Conservation (phyloP, 2,113 vertebrate genomes). For the Misgurnus anguillicaudatus region DNA sequence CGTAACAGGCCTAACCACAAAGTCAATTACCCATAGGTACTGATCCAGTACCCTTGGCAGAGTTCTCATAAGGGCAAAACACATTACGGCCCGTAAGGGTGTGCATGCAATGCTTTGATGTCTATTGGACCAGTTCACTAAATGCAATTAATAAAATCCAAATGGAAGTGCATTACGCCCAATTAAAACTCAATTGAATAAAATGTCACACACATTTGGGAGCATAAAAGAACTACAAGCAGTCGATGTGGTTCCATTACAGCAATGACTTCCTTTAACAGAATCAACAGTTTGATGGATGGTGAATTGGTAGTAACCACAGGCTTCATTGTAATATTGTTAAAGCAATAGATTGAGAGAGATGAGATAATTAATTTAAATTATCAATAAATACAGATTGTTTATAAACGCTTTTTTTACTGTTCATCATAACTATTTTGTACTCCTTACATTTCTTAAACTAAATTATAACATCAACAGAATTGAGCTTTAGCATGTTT, state of each 20-base stretch:
- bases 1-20: too few relatives aligned
- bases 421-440: too few relatives aligned
- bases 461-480: too few relatives aligned
- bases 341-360: slow-evolving; percentile 3
- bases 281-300: slow-evolving; percentile 33
- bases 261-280: slow-evolving; percentile 51
- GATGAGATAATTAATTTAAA: slow-evolving; percentile 9
- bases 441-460: too few relatives aligned
- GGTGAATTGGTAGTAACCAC: background rate
- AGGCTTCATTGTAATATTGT: slow-evolving; percentile 13
- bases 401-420: too few relatives aligned
- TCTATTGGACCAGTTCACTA: slow-evolving; percentile 60
- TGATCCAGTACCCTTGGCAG: slow-evolving; percentile 37
- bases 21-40: slow-evolving; percentile 51
- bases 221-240: slow-evolving; percentile 35
- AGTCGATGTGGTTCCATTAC: slow-evolving; percentile 62
- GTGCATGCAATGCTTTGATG: slow-evolving; percentile 57
- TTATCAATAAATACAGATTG: slow-evolving; percentile 4
- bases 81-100: slow-evolving; percentile 64
- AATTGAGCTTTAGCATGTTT: too few relatives aligned
- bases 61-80: slow-evolving; percentile 63
- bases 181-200: slow-evolving; percentile 73
- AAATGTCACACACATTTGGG: slow-evolving; percentile 55
- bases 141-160: slow-evolving; percentile 69
- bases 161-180: slow-evolving; percentile 69